Percentiles rank a stretch among this genome's conserved stretches.
Evolutionary conservation across 1,140 invertebrate genomes (phyloP).

Genomic region (Archegozetes longisetosus): DNA sequence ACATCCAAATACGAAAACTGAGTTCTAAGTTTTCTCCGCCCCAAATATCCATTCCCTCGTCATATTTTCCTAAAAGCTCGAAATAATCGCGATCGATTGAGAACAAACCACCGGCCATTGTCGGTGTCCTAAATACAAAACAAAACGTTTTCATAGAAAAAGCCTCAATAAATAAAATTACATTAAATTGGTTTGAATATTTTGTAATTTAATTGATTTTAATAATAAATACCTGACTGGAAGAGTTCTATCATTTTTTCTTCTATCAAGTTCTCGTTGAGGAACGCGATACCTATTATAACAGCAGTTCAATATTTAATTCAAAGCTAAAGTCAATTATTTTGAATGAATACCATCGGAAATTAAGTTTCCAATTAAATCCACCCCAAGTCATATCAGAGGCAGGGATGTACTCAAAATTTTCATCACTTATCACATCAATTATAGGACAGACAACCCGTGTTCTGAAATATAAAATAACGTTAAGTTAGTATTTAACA

Average conservation of each 20-base stretch:
- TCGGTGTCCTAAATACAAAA: constrained; percentile 61
- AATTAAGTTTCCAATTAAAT: constrained; percentile 96
- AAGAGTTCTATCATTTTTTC: constrained; percentile 70
- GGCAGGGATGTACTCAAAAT: constrained; percentile 77
- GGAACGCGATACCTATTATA: constrained; percentile 70
- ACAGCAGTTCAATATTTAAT: constrained; percentile 26
- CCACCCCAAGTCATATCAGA: constrained; percentile 93
- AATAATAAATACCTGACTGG: constrained; percentile 45
- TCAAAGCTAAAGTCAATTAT: constrained; percentile 3
- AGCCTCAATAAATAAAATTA: too few species aligned
- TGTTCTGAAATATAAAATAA: constrained; percentile 37
- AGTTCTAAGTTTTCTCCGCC: constrained; percentile 98
- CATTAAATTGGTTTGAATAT: too few species aligned
- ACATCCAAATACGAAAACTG: constrained; percentile 25
- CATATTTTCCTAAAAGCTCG: constrained; percentile 90
- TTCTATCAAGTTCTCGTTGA: constrained; percentile 76
- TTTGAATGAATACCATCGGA: constrained; percentile 49
- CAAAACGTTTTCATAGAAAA: too few species aligned
- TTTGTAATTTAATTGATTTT: not conserved
- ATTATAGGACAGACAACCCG: constrained; percentile 95
- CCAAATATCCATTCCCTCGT: constrained; percentile 99
- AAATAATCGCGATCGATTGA: constrained; percentile 93
- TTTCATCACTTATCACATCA: constrained; percentile 88
- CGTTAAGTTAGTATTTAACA: constrained; percentile 5
- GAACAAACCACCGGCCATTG: constrained; percentile 98